phyloP scores from a whole-genome alignment of 2,797 vertebrate genomes.

The Valencia hispanica region DNA sequence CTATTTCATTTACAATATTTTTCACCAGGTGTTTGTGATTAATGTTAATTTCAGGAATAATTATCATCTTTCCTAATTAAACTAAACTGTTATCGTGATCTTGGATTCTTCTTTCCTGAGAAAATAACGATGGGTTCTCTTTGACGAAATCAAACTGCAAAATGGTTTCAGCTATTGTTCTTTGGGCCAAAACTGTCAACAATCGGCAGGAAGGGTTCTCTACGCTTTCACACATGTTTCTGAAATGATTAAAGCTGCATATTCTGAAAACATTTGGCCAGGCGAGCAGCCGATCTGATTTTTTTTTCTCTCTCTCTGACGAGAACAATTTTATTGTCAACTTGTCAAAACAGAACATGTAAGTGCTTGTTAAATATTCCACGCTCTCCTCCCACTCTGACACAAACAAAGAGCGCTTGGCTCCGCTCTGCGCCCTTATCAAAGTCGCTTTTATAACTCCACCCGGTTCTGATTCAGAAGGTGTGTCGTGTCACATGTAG shows the following conservation, averaged over 20 bases:
- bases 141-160: conserved; percentile 14
- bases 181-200: conserved; percentile 20
- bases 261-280: conserved; percentile 33
- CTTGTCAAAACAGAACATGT: conserved; percentile 58
- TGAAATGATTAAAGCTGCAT: conserved; percentile 31
- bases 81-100: not conserved
- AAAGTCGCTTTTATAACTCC: conserved; percentile 51
- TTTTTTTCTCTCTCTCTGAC: conserved; percentile 34
- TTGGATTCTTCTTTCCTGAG: conserved; percentile 6
- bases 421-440: conserved; percentile 63
- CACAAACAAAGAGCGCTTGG: conserved; percentile 35
- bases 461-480: conserved; percentile 54
- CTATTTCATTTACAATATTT: not conserved
- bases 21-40: not conserved
- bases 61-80: not conserved
- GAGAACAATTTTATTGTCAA: conserved; percentile 47
- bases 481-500: conserved; percentile 53
- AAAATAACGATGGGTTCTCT: too few species aligned
- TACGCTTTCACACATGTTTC: conserved; percentile 27
- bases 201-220: conserved; percentile 11
- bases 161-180: not conserved
- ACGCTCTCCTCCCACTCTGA: conserved; percentile 8
- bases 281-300: conserved; percentile 26
- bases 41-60: not conserved
- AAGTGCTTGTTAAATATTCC: conserved; percentile 53